Evolutionary conservation across 1,140 invertebrate species (phyloP).

Genomic region (Drosophila miranda): DNA sequence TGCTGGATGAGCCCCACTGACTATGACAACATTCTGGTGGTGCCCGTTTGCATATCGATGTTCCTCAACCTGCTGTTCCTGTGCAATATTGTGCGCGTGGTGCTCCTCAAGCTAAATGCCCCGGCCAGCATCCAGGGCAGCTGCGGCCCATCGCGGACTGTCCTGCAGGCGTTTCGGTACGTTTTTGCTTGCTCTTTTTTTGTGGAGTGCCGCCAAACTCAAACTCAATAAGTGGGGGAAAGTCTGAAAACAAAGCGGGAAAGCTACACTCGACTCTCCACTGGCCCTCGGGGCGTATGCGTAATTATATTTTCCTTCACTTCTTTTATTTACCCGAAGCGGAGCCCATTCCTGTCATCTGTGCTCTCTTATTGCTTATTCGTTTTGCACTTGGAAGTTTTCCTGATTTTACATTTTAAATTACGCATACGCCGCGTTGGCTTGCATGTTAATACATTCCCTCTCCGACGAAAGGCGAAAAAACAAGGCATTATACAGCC

Average conservation of each 20-base stretch:
- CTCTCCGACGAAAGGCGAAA: not conserved
- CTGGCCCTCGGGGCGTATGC: constrained; percentile 62
- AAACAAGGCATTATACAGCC: constrained; percentile 31
- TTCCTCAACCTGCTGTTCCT: constrained; percentile 94
- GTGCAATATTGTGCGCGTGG: constrained; percentile 95
- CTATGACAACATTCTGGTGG: constrained; percentile 88
- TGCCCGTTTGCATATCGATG: constrained; percentile 91
- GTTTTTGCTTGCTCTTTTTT: constrained; percentile 25
- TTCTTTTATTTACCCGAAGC: constrained; percentile 34
- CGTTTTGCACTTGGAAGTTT: constrained; percentile 56
- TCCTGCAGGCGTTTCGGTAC: constrained; percentile 91
- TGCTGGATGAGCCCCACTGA: constrained; percentile 92
- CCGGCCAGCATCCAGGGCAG: constrained; percentile 84
- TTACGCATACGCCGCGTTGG: constrained; percentile 75
- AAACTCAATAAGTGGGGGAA: not conserved
- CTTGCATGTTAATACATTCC: constrained; percentile 73
- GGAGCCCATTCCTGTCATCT: constrained; percentile 1
- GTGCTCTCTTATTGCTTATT: constrained; percentile 49
- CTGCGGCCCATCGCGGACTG: constrained; percentile 86
- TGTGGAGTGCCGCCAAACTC: too few species aligned
- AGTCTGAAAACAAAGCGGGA: constrained; percentile 11
- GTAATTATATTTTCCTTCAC: constrained; percentile 67
- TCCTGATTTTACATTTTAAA: constrained; percentile 74
- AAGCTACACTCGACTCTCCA: constrained; percentile 5
- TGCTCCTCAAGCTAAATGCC: constrained; percentile 93